phyloP scores from a whole-genome alignment of 2,888 invertebrate species.

The Drymonia ruficornis region DNA sequence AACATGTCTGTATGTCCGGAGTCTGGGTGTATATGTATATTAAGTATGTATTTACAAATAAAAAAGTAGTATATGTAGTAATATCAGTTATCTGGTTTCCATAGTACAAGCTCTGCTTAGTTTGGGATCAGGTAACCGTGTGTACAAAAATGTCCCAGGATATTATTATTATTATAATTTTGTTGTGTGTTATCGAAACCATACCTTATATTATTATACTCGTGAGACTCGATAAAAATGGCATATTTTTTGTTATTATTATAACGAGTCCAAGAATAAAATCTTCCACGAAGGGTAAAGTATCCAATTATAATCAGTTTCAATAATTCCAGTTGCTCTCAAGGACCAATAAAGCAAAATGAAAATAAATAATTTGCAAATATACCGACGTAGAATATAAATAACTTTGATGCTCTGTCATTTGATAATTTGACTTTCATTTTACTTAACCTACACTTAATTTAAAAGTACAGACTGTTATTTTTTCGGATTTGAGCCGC shows the following conservation, averaged over 20 bases:
- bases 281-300: conserved; percentile 41
- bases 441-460: neutral
- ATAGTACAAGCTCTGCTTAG: too few relatives aligned
- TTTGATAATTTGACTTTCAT: conserved; percentile 18
- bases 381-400: neutral
- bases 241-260: neutral
- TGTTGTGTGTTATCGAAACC: neutral
- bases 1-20: too few relatives aligned
- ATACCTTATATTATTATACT: neutral
- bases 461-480: too few relatives aligned
- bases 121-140: too few relatives aligned
- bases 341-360: neutral
- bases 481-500: too few relatives aligned
- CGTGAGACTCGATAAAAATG: neutral
- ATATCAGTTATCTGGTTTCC: too few relatives aligned
- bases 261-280: conserved; percentile 9
- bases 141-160: too few relatives aligned
- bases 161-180: too few relatives aligned
- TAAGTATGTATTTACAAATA: too few relatives aligned
- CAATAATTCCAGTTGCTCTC: conserved; percentile 32
- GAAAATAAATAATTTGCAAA: neutral
- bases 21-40: too few relatives aligned
- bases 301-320: conserved; percentile 50
- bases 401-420: conserved; percentile 19
- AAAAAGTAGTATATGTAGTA: too few relatives aligned